Percentiles rank a stretch among this genome's conserved stretches.
Evolutionary conservation across 1,140 invertebrate genomes (phyloP).

Genomic region (Leptoteleia sp.): DNA sequence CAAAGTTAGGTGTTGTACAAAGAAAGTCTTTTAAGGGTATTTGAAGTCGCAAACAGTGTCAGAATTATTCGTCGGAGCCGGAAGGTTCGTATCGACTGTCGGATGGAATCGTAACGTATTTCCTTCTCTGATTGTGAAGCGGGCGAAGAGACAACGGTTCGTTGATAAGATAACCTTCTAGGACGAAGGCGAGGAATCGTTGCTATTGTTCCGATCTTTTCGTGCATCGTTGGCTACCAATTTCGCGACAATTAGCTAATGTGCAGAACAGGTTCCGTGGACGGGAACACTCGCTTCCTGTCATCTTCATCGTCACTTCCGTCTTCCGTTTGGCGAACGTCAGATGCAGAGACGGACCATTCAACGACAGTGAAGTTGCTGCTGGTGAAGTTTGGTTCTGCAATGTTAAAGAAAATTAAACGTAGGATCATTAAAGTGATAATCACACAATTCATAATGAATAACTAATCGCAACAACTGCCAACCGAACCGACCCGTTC

Average conservation of each 20-base stretch:
- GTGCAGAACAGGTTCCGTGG: slow-evolving; percentile 19
- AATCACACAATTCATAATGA: neutral
- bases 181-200: slow-evolving; percentile 44
- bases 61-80: slow-evolving; percentile 15
- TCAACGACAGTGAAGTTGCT: slow-evolving; percentile 71
- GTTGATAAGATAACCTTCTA: slow-evolving; percentile 33
- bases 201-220: slow-evolving; percentile 7
- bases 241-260: slow-evolving; percentile 42
- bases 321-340: slow-evolving; percentile 9
- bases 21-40: slow-evolving; percentile 33
- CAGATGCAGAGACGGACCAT: slow-evolving; percentile 30
- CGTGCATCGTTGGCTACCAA: slow-evolving; percentile 10
- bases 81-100: too few relatives aligned
- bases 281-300: slow-evolving; percentile 23
- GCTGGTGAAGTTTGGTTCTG: slow-evolving; percentile 72
- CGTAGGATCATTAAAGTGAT: slow-evolving; percentile 1
- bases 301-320: slow-evolving; percentile 19
- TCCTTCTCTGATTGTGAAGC: slow-evolving; percentile 4
- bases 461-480: slow-evolving; percentile 7
- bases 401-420: slow-evolving; percentile 54
- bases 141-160: slow-evolving; percentile 28
- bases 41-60: slow-evolving; percentile 17
- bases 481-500: slow-evolving; percentile 6
- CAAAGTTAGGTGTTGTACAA: slow-evolving; percentile 32
- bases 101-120: slow-evolving; percentile 19